A percentile compares a stretch with the other conserved stretches of the same genome.
phyloP scores from a whole-genome alignment of 1,140 invertebrate species.

The Glomeris maerens region DNA sequence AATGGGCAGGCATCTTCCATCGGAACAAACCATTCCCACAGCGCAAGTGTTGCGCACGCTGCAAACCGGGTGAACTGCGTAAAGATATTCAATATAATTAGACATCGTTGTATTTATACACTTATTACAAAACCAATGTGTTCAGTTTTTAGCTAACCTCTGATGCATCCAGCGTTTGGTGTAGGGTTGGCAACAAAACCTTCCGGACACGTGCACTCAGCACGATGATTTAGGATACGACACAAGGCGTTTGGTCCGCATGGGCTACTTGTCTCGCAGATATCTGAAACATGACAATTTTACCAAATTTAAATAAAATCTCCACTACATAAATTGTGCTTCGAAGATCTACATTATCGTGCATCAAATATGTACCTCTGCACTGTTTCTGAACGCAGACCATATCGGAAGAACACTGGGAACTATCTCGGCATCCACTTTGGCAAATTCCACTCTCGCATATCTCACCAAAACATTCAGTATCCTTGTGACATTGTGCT shows the following conservation, averaged over 20 bases:
- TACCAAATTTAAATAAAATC: neutral
- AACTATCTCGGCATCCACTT: conserved; percentile 59
- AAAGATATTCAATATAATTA: neutral
- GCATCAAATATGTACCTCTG: conserved; percentile 11
- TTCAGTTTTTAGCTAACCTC: conserved; percentile 25
- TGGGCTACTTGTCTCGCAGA: conserved; percentile 48
- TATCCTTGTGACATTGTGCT: conserved; percentile 7
- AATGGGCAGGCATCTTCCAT: conserved; percentile 50
- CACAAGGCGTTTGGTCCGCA: conserved; percentile 73
- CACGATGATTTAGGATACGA: conserved; percentile 61
- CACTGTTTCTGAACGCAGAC: conserved; percentile 63
- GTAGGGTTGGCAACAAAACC: conserved; percentile 71
- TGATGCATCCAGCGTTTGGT: conserved; percentile 54
- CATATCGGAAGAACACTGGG: conserved; percentile 52
- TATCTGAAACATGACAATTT: conserved; percentile 7
- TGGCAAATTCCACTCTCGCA: conserved; percentile 7
- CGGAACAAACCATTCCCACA: conserved; percentile 49
- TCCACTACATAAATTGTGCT: neutral
- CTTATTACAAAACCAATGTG: neutral
- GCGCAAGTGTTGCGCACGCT: conserved; percentile 54
- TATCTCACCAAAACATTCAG: conserved; percentile 11
- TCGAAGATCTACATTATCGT: neutral
- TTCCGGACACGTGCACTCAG: conserved; percentile 57
- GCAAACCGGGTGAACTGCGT: conserved; percentile 33
- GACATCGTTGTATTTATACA: too few relatives aligned